These are phyloP conservation scores for Tringa solitaria DNA, from an alignment of 2,113 vertebrate species.

Conservation along the genomic window DNA sequence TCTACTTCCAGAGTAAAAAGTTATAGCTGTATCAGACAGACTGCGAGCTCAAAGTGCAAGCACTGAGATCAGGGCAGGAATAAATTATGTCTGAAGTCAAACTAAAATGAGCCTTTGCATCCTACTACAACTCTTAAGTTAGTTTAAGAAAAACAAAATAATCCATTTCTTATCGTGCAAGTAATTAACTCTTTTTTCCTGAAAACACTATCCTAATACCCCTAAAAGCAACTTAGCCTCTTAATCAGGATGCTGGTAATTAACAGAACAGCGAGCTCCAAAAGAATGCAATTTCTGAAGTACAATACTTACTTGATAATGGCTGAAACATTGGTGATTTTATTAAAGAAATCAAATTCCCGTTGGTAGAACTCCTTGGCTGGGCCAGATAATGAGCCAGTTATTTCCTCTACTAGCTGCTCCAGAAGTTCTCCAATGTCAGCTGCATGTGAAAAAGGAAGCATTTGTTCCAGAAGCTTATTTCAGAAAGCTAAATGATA, in stretches of 20 bases:
- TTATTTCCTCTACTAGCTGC: constrained; percentile 93
- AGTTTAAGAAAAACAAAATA: not conserved
- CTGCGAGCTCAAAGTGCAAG: not conserved
- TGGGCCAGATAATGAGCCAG: constrained; percentile 87
- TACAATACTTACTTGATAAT: constrained; percentile 85
- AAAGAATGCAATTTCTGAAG: not conserved
- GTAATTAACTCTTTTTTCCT: not conserved
- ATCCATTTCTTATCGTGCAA: not conserved
- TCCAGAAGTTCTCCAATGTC: constrained; percentile 95
- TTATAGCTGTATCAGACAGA: not conserved
- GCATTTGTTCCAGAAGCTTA: not conserved
- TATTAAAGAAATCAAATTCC: constrained; percentile 98
- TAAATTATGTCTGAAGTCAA: not conserved
- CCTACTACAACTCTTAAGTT: not conserved
- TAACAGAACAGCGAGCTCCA: not conserved
- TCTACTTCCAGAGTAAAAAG: not conserved
- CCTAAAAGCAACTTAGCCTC: not conserved
- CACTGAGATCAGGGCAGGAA: not conserved
- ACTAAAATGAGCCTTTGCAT: not conserved
- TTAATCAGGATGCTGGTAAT: not conserved
- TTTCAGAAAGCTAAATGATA: not conserved
- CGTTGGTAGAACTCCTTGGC: constrained; percentile 96
- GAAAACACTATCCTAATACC: not conserved
- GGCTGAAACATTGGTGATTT: constrained; percentile 95
- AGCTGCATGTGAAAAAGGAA: constrained; percentile 69